Evolutionary conservation across 2,888 invertebrate species (phyloP).

Genomic region (Andrena marginata): DNA sequence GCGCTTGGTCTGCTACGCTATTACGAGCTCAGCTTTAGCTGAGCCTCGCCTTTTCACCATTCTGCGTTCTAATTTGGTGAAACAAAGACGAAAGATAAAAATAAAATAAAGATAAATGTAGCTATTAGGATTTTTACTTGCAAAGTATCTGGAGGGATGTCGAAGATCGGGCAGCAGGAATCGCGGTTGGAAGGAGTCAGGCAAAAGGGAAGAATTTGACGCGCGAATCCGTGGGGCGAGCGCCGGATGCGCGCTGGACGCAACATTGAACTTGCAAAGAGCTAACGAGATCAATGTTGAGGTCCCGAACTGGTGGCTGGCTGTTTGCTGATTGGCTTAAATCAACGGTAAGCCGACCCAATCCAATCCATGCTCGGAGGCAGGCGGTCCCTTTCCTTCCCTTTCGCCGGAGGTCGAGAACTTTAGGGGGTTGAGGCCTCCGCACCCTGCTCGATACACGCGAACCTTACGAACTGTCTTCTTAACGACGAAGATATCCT

Average conservation of each 20-base stretch:
- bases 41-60: no score
- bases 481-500: constrained; percentile 54
- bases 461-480: constrained; percentile 52
- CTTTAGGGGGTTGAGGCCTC: constrained; percentile 64
- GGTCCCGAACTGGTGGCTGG: constrained; percentile 80
- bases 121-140: no score
- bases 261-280: constrained; percentile 83
- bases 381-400: constrained; percentile 78
- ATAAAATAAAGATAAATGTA: no score
- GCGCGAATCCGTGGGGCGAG: constrained; percentile 49
- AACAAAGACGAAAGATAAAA: no score
- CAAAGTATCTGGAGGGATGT: no score
- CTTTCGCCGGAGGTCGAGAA: constrained; percentile 61
- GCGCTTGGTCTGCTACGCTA: no score
- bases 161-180: constrained; percentile 16
- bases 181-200: constrained; percentile 1
- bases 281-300: constrained; percentile 84
- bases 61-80: no score
- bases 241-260: constrained; percentile 69
- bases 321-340: constrained; percentile 85
- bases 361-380: constrained; percentile 81
- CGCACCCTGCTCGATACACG: constrained; percentile 60
- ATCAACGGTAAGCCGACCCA: constrained; percentile 85
- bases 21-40: no score
- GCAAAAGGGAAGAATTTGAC: background rate